Percentiles rank a stretch among this genome's conserved stretches.
phyloP scores from a whole-genome alignment of 1,140 invertebrate species.

The Cyrtorhinus lividipennis region DNA sequence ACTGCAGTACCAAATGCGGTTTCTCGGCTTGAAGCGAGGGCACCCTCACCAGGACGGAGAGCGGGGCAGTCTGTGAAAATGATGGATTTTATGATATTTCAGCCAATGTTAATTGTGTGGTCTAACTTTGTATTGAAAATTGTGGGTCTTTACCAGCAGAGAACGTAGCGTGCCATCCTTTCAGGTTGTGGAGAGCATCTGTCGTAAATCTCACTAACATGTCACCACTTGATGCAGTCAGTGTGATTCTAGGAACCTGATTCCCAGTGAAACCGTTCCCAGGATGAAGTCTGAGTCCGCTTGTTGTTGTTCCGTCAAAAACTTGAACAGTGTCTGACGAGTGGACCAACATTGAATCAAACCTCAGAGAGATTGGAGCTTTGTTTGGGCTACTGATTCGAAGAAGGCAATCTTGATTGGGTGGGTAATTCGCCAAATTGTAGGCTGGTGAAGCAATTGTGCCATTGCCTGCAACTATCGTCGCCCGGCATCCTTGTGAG shows the following conservation, averaged over 20 bases:
- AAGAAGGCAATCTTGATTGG: constrained; percentile 82
- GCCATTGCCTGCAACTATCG: constrained; percentile 62
- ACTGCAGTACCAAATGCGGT: constrained; percentile 82
- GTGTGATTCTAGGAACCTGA: constrained; percentile 64
- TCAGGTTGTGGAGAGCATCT: constrained; percentile 68
- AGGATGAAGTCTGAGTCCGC: constrained; percentile 71
- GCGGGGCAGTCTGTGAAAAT: constrained; percentile 83
- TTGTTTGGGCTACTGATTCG: constrained; percentile 69
- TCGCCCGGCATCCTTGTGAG: constrained; percentile 51
- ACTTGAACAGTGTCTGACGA: constrained; percentile 70
- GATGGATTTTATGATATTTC: constrained; percentile 26
- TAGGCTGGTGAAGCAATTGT: constrained; percentile 78
- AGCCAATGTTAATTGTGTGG: background rate
- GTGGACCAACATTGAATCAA: constrained; percentile 72
- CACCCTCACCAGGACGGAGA: constrained; percentile 67
- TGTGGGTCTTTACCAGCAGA: constrained; percentile 58
- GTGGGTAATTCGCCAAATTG: constrained; percentile 67
- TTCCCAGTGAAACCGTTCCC: constrained; percentile 73
- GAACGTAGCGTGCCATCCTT: constrained; percentile 80
- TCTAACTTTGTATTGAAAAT: too few relatives aligned
- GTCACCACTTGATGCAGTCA: constrained; percentile 84
- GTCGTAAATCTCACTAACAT: constrained; percentile 77
- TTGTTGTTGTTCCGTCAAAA: constrained; percentile 74
- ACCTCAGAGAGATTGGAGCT: constrained; percentile 63
- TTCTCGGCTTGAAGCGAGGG: constrained; percentile 76